These are phyloP conservation scores for Osmerus eperlanus DNA, from an alignment of 2,113 vertebrate genomes.

Conservation along the genomic window DNA sequence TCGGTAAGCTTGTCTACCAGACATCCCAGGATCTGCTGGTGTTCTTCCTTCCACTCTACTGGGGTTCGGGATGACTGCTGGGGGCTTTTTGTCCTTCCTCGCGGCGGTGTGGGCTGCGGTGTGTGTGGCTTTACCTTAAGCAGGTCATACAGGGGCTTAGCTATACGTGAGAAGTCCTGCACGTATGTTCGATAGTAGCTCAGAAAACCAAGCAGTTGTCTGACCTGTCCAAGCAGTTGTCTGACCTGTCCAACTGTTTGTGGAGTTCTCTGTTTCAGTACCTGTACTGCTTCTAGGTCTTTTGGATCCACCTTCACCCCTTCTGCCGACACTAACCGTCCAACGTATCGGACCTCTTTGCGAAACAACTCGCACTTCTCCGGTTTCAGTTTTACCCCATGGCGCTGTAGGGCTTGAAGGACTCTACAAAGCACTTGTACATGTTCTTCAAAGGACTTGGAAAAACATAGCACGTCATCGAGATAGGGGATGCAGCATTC, in stretches of 20 bases:
- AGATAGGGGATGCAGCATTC: conserved; percentile 29
- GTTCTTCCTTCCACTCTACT: background rate
- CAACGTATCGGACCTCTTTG: conserved; percentile 15
- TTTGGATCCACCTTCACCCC: conserved; percentile 21
- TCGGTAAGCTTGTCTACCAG: conserved; percentile 2
- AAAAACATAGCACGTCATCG: conserved; percentile 14
- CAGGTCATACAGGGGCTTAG: conserved; percentile 36
- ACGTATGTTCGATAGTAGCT: conserved; percentile 33
- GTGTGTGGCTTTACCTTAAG: conserved; percentile 13
- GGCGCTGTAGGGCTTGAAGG: conserved; percentile 5
- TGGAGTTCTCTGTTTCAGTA: background rate
- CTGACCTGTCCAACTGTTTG: conserved; percentile 31
- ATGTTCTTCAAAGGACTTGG: conserved; percentile 31
- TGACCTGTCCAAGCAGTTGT: no score
- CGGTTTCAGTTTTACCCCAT: conserved; percentile 13
- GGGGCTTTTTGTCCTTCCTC: background rate
- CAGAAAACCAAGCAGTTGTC: conserved; percentile 25
- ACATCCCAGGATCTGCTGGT: background rate
- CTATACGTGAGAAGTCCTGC: conserved; percentile 33
- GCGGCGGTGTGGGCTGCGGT: background rate
- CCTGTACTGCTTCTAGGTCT: conserved; percentile 26
- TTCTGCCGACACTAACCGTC: conserved; percentile 18
- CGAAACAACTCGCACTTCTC: conserved; percentile 18
- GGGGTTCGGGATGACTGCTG: background rate
- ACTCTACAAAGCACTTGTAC: background rate